Conservation (phyloP, 2,113 vertebrate genomes). For the Tragulus kanchil region DNA sequence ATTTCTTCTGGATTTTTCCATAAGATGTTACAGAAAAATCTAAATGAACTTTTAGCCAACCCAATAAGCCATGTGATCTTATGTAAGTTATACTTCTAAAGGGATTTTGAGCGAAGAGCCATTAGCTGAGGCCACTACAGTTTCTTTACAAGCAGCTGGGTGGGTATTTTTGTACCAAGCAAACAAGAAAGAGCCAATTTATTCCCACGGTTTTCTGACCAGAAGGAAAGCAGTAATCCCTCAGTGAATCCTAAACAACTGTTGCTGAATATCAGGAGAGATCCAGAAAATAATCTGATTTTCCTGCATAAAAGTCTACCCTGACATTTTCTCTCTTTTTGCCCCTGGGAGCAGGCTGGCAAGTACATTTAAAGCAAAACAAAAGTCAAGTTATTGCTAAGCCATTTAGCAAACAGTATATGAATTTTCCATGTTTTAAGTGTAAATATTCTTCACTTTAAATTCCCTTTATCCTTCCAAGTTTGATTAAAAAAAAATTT, state of each 20-base stretch:
- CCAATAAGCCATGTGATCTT: background rate
- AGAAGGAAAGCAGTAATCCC: background rate
- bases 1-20: background rate
- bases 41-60: background rate
- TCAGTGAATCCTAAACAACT: background rate
- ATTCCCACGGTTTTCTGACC: background rate
- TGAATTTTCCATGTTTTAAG: conserved; percentile 60
- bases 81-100: background rate
- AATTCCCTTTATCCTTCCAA: conserved; percentile 58
- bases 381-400: conserved; percentile 63
- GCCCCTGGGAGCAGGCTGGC: conserved; percentile 23
- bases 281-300: conserved; percentile 45
- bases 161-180: background rate
- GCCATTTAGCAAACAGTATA: conserved; percentile 67
- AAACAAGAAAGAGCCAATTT: background rate
- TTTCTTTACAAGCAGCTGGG: background rate
- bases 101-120: conserved; percentile 23
- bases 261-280: background rate
- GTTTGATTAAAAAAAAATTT: background rate
- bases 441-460: conserved; percentile 62
- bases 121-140: background rate
- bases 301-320: background rate
- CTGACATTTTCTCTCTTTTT: conserved; percentile 73
- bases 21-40: background rate
- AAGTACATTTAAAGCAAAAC: conserved; percentile 53